Evolutionary conservation across 64 coral and sea anemone species (phyloP), one percentile per base, ranked within the genome.

Genomic region (Orbicella faveolata): DNA sequence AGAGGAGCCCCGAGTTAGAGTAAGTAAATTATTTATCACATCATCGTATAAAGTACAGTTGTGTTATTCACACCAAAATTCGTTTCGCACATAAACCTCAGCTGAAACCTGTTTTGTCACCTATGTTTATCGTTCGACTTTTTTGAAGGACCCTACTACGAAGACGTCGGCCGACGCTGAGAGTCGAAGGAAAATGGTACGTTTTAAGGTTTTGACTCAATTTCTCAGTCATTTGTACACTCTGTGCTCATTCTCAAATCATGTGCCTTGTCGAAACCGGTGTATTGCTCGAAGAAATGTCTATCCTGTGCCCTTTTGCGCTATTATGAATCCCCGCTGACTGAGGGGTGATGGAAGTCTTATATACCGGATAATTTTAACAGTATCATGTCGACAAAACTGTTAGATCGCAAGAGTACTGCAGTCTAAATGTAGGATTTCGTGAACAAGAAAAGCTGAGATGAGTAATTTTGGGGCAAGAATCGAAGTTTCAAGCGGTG

Each of bases 101-200:
- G 30, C 30, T 30, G 30, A 30, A 30, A 30, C 80, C 19, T 37
- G 61, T 67, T 63, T 70, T 73, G 82, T 85, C 65, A n/a, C 30
- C 77, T 52, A 68, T 85, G 34, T 85, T 73, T 51, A 52, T 85
- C 21, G 12, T 19, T 85, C 37, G 64, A 37, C 65, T 70, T 52
- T 85, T 67, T 85, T 72, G 61, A 85, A 85, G 82, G 82, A 85
- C 63, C 62, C 65, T 39, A 52, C 63, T 12, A 14, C 65, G 0
- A 85, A 26, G n/a, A 72, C 82, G 36, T n/a, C 82, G 36, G 64
- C 12, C 37, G 82, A 85, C 39, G 64, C 19, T 69, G 82, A 85
- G 26, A 85, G 41, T 73, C 63, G 65, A 30, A 70, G 82, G 14
- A 85, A 85, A 85, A 85, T 70, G 82, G 82, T 85, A 65, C 70